Base-by-base conservation (phyloP, 2,113 vertebrate genomes). In the Eurypyga helias region DNA sequence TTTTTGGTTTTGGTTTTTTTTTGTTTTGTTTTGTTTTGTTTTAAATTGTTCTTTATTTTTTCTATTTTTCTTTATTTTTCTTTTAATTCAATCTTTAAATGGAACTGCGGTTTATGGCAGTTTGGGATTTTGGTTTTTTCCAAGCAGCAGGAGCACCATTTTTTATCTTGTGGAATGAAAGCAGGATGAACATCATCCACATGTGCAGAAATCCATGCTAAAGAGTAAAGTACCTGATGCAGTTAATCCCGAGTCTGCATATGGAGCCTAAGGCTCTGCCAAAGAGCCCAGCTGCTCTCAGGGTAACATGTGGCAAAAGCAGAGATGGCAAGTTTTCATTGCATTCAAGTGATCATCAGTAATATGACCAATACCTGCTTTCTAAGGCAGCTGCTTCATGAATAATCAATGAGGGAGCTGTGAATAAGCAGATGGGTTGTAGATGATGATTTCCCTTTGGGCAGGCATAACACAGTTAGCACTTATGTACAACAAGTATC, bases 401-500 rank as follows among this genome's bases (percentile, higher is more conserved):
- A 97, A 98, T 96, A 97, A 96, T 76, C 76, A 93, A 91, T 95
- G 60, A 93, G 31, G 7, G 60, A 95, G 46, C 64, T 95, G 84
- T 77, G 92, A 96, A 83, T 91, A 92, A 95, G 92, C 94, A 97
- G 93, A 93, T 95, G 90, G 89, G 87, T 95, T 95, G 87, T 60
- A 83, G 76, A 83, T 93, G 96, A 89, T 96, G 85, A 80, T 82
- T 64, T 96, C 87, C 87, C 94, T 70, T 62, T 61, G 87, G 73
- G 83, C 66, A 84, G 57, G 70, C 67, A 93, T 57, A 95, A 82
- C 64, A 92, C 77, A 79, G 84, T 79, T 60, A 91, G 66, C 43
- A 85, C 77, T 70, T 94, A 72, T 62, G 91, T 93, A 62, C 75
- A 90, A 93, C 90, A 95, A 95, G 57, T 49, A 89, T 79, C 86